phyloP scores from a whole-genome alignment of 2,888 invertebrate genomes.

The Carabus problematicus region DNA sequence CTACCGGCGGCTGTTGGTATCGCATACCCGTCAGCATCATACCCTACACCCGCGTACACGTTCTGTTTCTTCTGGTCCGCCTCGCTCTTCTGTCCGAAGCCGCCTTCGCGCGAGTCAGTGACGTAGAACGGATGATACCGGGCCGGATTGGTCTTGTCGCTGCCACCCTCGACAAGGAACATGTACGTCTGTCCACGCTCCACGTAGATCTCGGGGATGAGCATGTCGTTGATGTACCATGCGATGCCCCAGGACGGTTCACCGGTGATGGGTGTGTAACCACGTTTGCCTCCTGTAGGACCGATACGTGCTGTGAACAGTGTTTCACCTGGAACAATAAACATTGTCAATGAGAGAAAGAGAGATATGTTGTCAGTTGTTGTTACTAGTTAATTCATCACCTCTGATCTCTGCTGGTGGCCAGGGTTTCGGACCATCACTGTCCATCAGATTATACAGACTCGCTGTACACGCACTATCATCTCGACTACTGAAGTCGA shows the following conservation, averaged over 20 bases:
- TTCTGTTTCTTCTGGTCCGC: conserved; percentile 74
- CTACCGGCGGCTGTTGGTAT: conserved; percentile 83
- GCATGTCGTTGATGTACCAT: conserved; percentile 90
- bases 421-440: conserved; percentile 72
- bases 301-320: conserved; percentile 80
- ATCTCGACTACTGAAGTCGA: conserved; percentile 78
- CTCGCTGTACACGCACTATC: conserved; percentile 77
- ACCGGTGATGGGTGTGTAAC: conserved; percentile 82
- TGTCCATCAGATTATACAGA: conserved; percentile 68
- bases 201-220: conserved; percentile 89
- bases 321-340: conserved; percentile 59
- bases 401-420: conserved; percentile 67
- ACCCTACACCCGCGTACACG: conserved; percentile 82
- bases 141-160: conserved; percentile 79
- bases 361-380: neutral
- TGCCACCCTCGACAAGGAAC: conserved; percentile 86
- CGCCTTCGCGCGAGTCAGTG: conserved; percentile 85
- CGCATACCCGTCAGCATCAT: conserved; percentile 77
- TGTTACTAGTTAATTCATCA: conserved; percentile 43
- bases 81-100: conserved; percentile 79
- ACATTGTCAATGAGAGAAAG: neutral
- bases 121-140: conserved; percentile 93
- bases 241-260: conserved; percentile 88
- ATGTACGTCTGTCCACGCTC: conserved; percentile 87
- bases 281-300: conserved; percentile 81